Base-by-base conservation (phyloP, 2,797 vertebrate species). In the Nyctibius grandis region DNA sequence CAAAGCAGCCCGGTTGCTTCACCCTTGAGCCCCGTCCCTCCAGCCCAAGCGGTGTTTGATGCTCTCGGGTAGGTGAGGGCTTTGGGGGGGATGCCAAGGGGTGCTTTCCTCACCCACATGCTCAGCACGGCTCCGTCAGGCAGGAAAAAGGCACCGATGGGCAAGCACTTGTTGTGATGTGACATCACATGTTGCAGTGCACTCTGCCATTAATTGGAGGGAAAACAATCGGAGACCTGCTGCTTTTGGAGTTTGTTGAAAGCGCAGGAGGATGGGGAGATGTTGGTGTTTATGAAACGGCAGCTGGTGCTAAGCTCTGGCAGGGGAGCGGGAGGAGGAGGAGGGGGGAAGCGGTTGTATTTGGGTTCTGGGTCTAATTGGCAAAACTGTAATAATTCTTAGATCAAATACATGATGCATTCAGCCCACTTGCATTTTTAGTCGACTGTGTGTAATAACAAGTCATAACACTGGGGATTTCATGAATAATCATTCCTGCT, bases 301-400 rank as follows among this genome's bases (percentile, higher is more conserved):
- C 92, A 94, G 94, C 94, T 90, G 92, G 86, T 47, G 81, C 86
- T 72, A 1, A 29, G 92, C 89, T 73, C 83, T 50, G 74, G 74
- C 60, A 34, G 76, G 80, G 79, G 65, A 72, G 79, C 40, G 11
- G 69, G 47, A 68, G 83, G 42, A 56, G 78, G 54, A 69, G 74
- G 77, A 78, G 90, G 77, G 38, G 90, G 83, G 78, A 19, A 56
- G 75, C 19, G 31, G 72, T n/a, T 60, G 57, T 89, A 36, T 89
- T 88, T 94, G 92, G 89, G 92, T 89, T 77, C 78, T 77, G 83
- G 75, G 69, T 57, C 92, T 94, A 90, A 88, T 90, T 90, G 89
- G 92, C 78, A 77, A 94, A 91, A 80, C 86, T 80, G 68, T 63
- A 77, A 80, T 81, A 73, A 80, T 81, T 89, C 86, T 73, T 65